These are phyloP conservation scores for Gopherus flavomarginatus DNA, from an alignment of 2,113 vertebrate species.

Conservation along the genomic window DNA sequence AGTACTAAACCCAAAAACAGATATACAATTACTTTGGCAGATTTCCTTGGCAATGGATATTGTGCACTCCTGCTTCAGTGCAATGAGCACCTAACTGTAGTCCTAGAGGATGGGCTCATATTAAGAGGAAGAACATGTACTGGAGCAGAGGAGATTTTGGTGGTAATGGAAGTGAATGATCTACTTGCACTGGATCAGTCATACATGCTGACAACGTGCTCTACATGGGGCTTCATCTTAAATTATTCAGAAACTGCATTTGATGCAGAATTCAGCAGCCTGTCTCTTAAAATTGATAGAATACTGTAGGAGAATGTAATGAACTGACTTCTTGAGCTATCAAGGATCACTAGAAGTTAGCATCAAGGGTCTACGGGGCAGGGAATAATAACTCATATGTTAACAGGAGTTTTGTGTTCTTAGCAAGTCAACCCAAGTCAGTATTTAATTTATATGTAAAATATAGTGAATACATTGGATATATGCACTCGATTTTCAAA, in stretches of 20 bases:
- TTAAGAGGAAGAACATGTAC: not conserved
- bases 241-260: slow-evolving; percentile 15
- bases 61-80: not conserved
- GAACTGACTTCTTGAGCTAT: not conserved
- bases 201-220: not conserved
- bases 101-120: not conserved
- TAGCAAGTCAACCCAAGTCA: not conserved
- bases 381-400: not conserved
- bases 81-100: not conserved
- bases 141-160: not conserved
- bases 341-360: not conserved
- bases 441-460: not conserved
- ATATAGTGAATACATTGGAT: not conserved
- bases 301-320: not conserved
- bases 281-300: not conserved
- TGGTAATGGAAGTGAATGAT: not conserved
- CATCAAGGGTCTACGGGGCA: not conserved
- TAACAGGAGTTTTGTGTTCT: not conserved
- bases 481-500: not conserved
- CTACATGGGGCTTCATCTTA: not conserved
- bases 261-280: not conserved
- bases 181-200: not conserved
- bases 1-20: not conserved
- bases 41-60: not conserved
- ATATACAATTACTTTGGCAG: not conserved